phyloP scores from a whole-genome alignment of 37 sponge, comb jelly and placozoan genomes.

The Spongia lamella region DNA sequence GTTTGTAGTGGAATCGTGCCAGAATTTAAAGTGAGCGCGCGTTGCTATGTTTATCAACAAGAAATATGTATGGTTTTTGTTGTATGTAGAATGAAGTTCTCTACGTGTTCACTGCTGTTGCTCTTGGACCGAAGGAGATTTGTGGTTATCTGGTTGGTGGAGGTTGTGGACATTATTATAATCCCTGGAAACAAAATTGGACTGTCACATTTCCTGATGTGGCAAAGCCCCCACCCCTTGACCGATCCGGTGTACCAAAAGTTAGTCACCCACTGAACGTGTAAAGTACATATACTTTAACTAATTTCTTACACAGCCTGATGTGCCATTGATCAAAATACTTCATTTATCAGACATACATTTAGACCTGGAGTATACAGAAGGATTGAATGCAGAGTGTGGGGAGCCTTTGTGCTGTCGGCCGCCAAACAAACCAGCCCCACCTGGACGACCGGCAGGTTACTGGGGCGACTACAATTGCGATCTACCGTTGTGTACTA shows the following conservation, averaged over 20 bases:
- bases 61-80: too few species aligned
- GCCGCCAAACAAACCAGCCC: conserved; percentile 45
- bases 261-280: background rate
- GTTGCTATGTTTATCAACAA: background rate
- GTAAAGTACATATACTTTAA: background rate
- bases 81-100: conserved; percentile 58
- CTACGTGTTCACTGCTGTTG: conserved; percentile 53
- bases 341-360: conserved; percentile 88
- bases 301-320: conserved; percentile 34
- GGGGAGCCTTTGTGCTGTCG: conserved; percentile 94
- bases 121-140: conserved; percentile 45
- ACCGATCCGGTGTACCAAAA: conserved; percentile 58
- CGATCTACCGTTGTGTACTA: conserved; percentile 67
- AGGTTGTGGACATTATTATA: conserved; percentile 59
- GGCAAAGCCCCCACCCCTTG: conserved; percentile 71
- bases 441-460: conserved; percentile 62
- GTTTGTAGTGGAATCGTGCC: conserved; percentile 64
- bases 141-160: conserved; percentile 73
- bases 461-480: conserved; percentile 93
- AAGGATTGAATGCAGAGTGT: conserved; percentile 77
- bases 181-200: conserved; percentile 83
- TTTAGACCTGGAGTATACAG: conserved; percentile 78
- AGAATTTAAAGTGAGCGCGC: conserved; percentile 54
- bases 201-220: conserved; percentile 55
- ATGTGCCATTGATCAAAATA: conserved; percentile 52